Conservation (phyloP, 2,797 vertebrate genomes). For the Eurystomus glaucurus region DNA sequence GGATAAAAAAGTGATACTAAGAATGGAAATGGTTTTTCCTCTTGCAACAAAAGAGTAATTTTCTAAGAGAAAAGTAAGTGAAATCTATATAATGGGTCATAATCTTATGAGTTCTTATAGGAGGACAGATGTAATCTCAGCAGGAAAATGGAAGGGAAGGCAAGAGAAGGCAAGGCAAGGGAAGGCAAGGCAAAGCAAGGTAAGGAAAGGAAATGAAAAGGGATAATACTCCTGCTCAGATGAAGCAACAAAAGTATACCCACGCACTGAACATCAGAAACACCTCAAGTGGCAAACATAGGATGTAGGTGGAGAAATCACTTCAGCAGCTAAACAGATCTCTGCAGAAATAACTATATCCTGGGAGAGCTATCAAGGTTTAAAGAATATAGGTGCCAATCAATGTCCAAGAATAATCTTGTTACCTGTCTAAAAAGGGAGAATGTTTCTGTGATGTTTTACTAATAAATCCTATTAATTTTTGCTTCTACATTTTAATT, state of each 20-base stretch:
- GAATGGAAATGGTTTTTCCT: conserved; percentile 14
- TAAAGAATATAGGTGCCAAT: not conserved
- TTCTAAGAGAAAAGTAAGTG: not conserved
- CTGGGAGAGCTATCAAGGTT: not conserved
- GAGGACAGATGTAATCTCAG: not conserved
- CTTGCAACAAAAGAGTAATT: not conserved
- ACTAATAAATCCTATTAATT: not conserved
- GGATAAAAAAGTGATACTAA: not conserved
- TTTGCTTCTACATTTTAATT: not conserved
- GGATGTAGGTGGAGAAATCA: not conserved
- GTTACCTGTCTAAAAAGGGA: not conserved
- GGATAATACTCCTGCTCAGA: not conserved
- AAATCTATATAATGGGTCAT: not conserved
- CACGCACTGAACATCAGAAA: not conserved
- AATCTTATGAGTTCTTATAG: not conserved
- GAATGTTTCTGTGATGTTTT: not conserved
- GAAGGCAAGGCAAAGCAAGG: not conserved
- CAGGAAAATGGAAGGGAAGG: not conserved
- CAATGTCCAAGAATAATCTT: not conserved
- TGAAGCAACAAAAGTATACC: conserved; percentile 10
- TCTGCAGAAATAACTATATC: not conserved
- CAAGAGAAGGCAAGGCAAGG: not conserved
- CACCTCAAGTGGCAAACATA: not conserved
- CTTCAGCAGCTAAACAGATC: not conserved
- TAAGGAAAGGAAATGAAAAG: not conserved